These are phyloP conservation scores for Deroplatys truncata DNA, from an alignment of 2,888 invertebrate species.

Conservation along the genomic window DNA sequence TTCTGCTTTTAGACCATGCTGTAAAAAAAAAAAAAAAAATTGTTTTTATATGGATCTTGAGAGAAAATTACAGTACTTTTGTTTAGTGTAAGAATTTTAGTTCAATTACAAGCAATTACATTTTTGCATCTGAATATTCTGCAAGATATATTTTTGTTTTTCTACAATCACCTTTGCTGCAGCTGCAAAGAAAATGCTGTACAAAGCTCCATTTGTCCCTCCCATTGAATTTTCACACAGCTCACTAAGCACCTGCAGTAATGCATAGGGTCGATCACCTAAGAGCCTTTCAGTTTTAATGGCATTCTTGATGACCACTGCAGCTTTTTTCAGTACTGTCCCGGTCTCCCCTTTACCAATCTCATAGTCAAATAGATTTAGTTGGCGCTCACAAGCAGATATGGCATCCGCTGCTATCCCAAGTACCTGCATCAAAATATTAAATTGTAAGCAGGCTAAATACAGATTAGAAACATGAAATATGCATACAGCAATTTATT, in stretches of 20 bases:
- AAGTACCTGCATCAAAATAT: slow-evolving; percentile 2
- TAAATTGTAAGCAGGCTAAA: not conserved
- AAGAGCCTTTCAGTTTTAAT: not conserved
- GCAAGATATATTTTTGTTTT: not conserved
- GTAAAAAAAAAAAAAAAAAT: no score
- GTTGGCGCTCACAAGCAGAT: slow-evolving; percentile 6
- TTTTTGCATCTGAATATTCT: no score
- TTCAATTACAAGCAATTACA: no score
- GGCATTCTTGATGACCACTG: slow-evolving; percentile 45
- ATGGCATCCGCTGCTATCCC: slow-evolving; percentile 41
- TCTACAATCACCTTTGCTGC: slow-evolving; percentile 43
- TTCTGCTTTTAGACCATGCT: no score
- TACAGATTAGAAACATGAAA: no score
- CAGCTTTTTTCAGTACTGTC: slow-evolving; percentile 58
- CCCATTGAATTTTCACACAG: slow-evolving; percentile 68
- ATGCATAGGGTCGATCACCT: slow-evolving; percentile 1
- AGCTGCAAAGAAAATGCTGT: slow-evolving; percentile 69
- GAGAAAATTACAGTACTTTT: no score
- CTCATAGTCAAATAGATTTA: slow-evolving; percentile 58
- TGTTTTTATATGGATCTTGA: no score
- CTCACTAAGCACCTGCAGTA: slow-evolving; percentile 38
- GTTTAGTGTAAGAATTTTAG: no score
- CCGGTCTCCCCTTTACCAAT: slow-evolving; percentile 77
- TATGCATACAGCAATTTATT: no score
- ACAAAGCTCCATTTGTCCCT: slow-evolving; percentile 74